Evolutionary conservation across 2,888 invertebrate genomes (phyloP).

Genomic region (Hypomecis atomaria): DNA sequence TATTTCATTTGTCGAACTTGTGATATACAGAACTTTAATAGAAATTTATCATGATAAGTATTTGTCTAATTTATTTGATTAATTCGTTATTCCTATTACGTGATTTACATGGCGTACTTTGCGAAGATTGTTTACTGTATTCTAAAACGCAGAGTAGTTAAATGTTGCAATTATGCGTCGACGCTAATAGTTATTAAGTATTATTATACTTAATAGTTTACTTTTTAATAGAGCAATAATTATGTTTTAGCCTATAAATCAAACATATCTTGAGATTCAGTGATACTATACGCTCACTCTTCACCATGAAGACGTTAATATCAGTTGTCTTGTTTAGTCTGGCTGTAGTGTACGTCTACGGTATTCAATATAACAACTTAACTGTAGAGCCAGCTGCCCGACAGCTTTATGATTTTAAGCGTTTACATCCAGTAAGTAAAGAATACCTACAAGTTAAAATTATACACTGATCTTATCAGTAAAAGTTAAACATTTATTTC

Average conservation of each 20-base stretch:
- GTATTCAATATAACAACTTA: conserved; percentile 32
- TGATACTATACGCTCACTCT: neutral
- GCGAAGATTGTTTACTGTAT: too few species aligned
- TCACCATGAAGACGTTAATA: conserved; percentile 12
- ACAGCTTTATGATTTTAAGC: conserved; percentile 39
- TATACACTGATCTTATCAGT: conserved; percentile 58
- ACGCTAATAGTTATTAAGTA: too few species aligned
- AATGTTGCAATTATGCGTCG: neutral
- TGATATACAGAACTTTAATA: too few species aligned
- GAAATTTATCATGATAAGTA: too few species aligned
- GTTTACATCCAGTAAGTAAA: conserved; percentile 65
- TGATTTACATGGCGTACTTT: too few species aligned
- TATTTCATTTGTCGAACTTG: too few species aligned
- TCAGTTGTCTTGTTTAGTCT: neutral
- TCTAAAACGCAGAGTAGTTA: too few species aligned
- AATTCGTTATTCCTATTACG: too few species aligned
- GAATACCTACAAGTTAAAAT: too few species aligned
- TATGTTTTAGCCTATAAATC: neutral
- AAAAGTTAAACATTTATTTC: neutral
- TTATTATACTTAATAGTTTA: too few species aligned
- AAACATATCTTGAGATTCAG: neutral
- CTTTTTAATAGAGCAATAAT: neutral
- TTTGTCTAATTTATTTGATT: too few species aligned
- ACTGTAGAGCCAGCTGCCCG: conserved; percentile 59
- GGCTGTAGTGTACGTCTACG: conserved; percentile 5